Evolutionary conservation across 2,113 vertebrate species (phyloP), one percentile per base, ranked within the genome.

Genomic region (Amphilophus citrinellus): DNA sequence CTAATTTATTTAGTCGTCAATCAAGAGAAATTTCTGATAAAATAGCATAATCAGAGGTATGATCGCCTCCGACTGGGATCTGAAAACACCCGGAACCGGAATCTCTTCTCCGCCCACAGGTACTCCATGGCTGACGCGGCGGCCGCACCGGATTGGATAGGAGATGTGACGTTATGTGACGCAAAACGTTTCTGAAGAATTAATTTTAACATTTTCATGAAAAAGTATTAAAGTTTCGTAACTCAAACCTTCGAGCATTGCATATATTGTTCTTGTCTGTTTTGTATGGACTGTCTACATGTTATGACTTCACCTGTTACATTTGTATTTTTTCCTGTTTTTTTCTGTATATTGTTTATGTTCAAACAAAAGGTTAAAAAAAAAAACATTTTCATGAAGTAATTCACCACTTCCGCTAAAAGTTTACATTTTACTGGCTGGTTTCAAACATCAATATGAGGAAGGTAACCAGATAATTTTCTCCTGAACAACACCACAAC

Each of bases 11-110:
- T 76, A 68, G 84, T 90, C 75, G 91, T 77, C n/a, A 77, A 57
- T 90, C 8, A 50, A 47, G 44, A 82, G 32, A 87, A 65, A 57
- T 84, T 82, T 86, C 56, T 56, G 78, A 81, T 91, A 89, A 89
- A 94, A 94, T 84, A 92, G 39, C 95, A 95, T 95, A 95, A 93
- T 94, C 91, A 79, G 75, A 78, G 81, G 57, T 62, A 80, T 75
- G 63, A 58, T 79, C 78, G 73, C 73, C 92, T 88, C 85, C 87
- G 91, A 91, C 85, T 79, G 81, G 39, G 83, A 91, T 83, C 79
- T 76, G 91, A 91, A 93, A 91, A 94, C 84, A 95, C 94, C 95
- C 94, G 94, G 95, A 95, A 95, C 92, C 95, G 94, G 95, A 95
- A 95, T 88, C 83, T 32, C 37, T n/a, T 85, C 85, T 93, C 92